These are phyloP conservation scores for Pristionchus mayeri DNA, from an alignment of 2,888 invertebrate genomes.

Conservation along the genomic window DNA sequence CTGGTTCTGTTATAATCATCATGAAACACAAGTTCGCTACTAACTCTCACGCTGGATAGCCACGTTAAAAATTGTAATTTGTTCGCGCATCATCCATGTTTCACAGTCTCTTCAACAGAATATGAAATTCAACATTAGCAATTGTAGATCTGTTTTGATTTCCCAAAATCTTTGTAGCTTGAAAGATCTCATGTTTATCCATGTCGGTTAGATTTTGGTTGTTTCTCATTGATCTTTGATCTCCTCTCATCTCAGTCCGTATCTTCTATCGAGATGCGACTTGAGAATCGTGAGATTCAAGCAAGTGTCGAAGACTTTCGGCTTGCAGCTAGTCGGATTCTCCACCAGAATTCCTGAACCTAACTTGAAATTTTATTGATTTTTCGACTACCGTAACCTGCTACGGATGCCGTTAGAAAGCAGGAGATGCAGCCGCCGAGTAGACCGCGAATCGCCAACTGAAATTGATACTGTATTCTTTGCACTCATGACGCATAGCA, in stretches of 20 bases:
- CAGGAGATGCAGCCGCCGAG: constrained; percentile 66
- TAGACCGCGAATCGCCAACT: constrained; percentile 60
- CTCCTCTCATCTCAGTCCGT: background rate
- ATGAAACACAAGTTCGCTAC: too few species aligned
- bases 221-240: background rate
- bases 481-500: too few species aligned
- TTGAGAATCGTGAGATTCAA: constrained; percentile 11
- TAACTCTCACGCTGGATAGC: too few species aligned
- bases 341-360: background rate
- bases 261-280: background rate
- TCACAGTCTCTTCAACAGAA: too few species aligned
- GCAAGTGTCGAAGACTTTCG: background rate
- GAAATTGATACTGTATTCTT: too few species aligned
- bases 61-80: too few species aligned
- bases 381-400: constrained; percentile 55
- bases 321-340: constrained; percentile 2
- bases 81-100: too few species aligned
- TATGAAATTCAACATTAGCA: too few species aligned
- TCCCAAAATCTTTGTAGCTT: too few species aligned
- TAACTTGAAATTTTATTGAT: background rate
- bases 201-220: constrained; percentile 12
- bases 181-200: constrained; percentile 6
- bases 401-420: constrained; percentile 69
- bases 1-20: too few species aligned
- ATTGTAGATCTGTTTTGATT: too few species aligned